A percentile compares a stretch with the other conserved stretches of the same genome.
Evolutionary conservation across 1,140 invertebrate genomes (phyloP).

Genomic region (Euwallacea similis): DNA sequence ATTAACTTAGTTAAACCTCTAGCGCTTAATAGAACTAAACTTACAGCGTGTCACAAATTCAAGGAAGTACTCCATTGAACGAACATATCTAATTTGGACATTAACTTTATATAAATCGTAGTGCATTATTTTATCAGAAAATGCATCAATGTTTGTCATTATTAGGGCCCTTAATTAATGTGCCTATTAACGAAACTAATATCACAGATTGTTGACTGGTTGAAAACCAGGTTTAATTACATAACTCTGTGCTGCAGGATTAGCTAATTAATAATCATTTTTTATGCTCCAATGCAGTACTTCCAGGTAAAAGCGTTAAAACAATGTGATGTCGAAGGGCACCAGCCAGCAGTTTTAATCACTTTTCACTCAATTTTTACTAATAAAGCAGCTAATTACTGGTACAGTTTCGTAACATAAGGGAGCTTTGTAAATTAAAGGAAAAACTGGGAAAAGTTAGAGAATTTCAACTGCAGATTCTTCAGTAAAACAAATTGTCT

Average conservation of each 20-base stretch:
- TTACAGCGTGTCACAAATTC: slow-evolving; percentile 17
- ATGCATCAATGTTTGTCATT: slow-evolving; percentile 8
- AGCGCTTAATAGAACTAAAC: slow-evolving; percentile 18
- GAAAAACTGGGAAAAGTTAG: too few relatives aligned
- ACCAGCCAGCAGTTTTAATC: slow-evolving; percentile 20
- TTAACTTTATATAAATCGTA: neutral
- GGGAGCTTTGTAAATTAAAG: too few relatives aligned
- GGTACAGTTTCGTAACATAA: neutral
- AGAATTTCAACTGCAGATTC: too few relatives aligned
- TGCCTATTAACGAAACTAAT: slow-evolving; percentile 1
- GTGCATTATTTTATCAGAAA: neutral
- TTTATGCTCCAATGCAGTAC: neutral
- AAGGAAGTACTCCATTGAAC: too few relatives aligned
- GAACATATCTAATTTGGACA: neutral
- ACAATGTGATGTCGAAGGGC: slow-evolving; percentile 14
- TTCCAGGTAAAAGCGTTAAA: neutral
- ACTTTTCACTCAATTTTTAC: slow-evolving; percentile 5
- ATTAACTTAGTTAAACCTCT: neutral
- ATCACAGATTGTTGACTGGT: slow-evolving; percentile 1
- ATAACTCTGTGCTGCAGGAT: neutral
- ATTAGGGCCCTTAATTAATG: slow-evolving; percentile 8
- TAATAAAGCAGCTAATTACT: slow-evolving; percentile 4
- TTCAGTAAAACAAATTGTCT: too few relatives aligned
- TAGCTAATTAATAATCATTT: neutral
- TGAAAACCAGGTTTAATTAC: slow-evolving; percentile 7